Base-by-base conservation (phyloP, 92 coral and sea anemone genomes). In the Palythoa caribaeorum region DNA sequence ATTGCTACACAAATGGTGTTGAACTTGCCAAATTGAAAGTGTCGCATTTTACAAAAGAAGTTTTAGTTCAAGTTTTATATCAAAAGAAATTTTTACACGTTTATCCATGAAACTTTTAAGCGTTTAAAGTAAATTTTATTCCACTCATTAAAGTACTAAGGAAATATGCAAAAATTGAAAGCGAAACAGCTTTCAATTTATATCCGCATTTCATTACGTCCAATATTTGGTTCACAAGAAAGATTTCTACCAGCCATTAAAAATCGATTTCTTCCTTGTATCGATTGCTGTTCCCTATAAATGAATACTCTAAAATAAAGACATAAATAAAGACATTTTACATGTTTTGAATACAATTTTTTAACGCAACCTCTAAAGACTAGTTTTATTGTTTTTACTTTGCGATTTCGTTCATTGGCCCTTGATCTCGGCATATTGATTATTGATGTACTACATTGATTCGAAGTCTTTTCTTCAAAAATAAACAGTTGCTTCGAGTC, bases 401-500 rank as follows among this genome's bases (percentile, higher is more conserved):
- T 59, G 4, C 9, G 13, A 13, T 59, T 15, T 59, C 5, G 19
- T 59, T 59, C 21, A 14, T 52, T 20, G 20, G 80, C 36, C 62
- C 69, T 50, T 53, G 68, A 77, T 54, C 78, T 73, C 78, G 21
- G 19, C 39, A 40, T 13, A 20, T 66, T 62, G 21, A 20, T 66
- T 62, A 14, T 17, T 35, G 71, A 11, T 20, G 28, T 21, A 6
- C 15, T 28, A 17, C 20, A 39, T 13, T 8, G 2, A n/a, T 3
- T 37, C 15, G 17, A 9, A 10, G 44, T 14, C 9, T 52, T 44
- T 54, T 48, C 76, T 44, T 81, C 76, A 76, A 66, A 66, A 47
- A 66, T 51, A 81, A 81, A 81, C 76, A 81, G 59, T 39, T 81
- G 62, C 76, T 21, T 14, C 3, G 37, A 63, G 20, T 20, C 2